A percentile compares a stretch with the other conserved stretches of the same genome.
These are phyloP conservation scores for Scelioninae gen. 1 DNA, from an alignment of 2,888 invertebrate species.

Conservation along the genomic window DNA sequence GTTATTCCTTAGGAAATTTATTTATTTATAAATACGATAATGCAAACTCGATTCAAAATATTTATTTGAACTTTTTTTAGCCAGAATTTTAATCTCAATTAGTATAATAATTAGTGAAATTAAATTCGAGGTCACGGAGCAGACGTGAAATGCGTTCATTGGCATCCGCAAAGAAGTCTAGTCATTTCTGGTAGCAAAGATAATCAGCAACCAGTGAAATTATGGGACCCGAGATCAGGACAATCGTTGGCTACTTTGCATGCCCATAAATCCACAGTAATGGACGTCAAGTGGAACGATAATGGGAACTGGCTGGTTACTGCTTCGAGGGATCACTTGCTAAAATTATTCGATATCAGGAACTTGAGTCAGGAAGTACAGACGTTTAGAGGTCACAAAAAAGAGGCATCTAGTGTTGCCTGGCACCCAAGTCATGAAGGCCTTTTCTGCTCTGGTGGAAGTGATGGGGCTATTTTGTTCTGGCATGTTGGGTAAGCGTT, in stretches of 20 bases:
- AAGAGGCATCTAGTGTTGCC: conserved; percentile 97
- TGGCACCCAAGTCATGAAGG: conserved; percentile 99
- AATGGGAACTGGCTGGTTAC: conserved; percentile 99
- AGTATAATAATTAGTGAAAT: neutral
- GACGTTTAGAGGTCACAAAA: conserved; percentile 99
- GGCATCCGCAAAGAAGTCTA: conserved; percentile 99
- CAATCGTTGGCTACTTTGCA: conserved; percentile 98
- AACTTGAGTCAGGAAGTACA: conserved; percentile 98
- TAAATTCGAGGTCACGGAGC: conserved; percentile 93
- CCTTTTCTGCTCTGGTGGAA: conserved; percentile 98
- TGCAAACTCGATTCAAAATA: too few relatives aligned
- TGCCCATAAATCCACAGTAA: conserved; percentile 99
- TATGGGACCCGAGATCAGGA: conserved; percentile 99
- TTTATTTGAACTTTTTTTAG: too few relatives aligned
- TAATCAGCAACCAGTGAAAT: conserved; percentile 99
- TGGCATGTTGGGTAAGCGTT: conserved; percentile 99
- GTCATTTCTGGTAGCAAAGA: conserved; percentile 99
- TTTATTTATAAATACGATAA: too few relatives aligned
- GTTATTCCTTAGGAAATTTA: too few relatives aligned
- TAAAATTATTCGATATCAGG: conserved; percentile 98
- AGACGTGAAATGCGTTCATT: conserved; percentile 99
- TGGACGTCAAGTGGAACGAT: conserved; percentile 99
- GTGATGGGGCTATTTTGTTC: conserved; percentile 98
- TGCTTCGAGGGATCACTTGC: conserved; percentile 98
- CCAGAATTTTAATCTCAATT: too few relatives aligned